These are phyloP conservation scores for Oceanodroma leucorhoa DNA, from an alignment of 2,797 vertebrate genomes.

Conservation along the genomic window DNA sequence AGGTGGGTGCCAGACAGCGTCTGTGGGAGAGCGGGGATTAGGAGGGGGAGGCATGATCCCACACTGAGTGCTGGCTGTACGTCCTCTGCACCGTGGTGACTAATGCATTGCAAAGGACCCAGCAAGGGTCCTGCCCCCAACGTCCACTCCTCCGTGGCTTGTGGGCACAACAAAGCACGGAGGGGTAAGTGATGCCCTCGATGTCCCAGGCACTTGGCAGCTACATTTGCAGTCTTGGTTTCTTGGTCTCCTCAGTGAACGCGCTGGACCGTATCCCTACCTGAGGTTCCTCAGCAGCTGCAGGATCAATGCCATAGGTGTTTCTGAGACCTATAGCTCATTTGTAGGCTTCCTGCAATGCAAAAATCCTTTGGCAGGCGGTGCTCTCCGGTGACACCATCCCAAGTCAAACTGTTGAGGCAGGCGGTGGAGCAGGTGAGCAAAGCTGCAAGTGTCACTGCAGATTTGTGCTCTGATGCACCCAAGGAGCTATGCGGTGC, in stretches of 20 bases:
- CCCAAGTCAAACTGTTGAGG: not conserved
- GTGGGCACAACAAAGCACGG: not conserved
- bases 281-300: not conserved
- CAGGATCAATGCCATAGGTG: not conserved
- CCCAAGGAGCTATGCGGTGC: not conserved
- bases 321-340: not conserved
- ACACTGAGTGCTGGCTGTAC: not conserved
- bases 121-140: not conserved
- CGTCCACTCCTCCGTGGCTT: accelerated
- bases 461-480: not conserved
- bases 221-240: not conserved
- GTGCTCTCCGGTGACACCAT: not conserved
- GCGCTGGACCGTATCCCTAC: accelerated
- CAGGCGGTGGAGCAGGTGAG: not conserved
- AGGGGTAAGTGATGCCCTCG: not conserved
- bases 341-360: not conserved
- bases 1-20: accelerated
- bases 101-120: not conserved
- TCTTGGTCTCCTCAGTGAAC: not conserved
- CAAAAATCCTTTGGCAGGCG: not conserved
- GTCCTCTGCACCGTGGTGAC: not conserved
- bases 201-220: no score
- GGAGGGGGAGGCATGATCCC: not conserved
- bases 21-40: not conserved
- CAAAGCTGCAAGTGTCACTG: not conserved